Conservation (phyloP, 2,113 vertebrate species). For the rabbit (Oryctolagus cuniculus) region DNA sequence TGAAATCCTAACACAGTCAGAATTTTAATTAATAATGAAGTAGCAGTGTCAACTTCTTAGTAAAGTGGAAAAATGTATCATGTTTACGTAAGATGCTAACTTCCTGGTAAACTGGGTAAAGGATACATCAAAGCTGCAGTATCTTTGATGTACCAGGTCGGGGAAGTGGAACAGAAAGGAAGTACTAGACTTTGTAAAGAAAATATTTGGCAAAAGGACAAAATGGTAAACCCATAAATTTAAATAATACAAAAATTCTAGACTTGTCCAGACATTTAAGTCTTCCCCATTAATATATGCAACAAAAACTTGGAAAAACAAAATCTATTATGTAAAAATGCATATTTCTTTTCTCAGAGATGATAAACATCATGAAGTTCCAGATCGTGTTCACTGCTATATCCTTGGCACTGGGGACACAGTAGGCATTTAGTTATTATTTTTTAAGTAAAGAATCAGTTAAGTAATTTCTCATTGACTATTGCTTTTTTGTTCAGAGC, state of each 20-base stretch:
- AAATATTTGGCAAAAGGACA: neutral
- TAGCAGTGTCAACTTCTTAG: neutral
- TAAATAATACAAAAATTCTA: neutral
- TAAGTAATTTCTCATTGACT: conserved; percentile 34
- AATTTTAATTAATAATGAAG: conserved; percentile 17
- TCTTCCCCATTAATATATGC: neutral
- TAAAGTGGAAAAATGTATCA: neutral
- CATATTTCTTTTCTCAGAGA: neutral
- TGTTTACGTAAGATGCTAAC: neutral
- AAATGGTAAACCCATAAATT: neutral
- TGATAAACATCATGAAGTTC: neutral
- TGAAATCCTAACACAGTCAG: neutral
- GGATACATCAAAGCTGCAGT: neutral
- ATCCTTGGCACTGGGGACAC: neutral
- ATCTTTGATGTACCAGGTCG: neutral
- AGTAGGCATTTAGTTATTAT: neutral
- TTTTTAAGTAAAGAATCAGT: neutral
- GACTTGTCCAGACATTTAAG: neutral
- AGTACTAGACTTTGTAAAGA: neutral
- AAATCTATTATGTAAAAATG: neutral
- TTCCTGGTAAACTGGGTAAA: neutral
- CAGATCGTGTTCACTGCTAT: neutral
- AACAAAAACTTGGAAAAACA: neutral
- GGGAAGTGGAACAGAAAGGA: neutral
- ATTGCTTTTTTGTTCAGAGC: neutral